Conservation (phyloP, 2,888 invertebrate genomes). For the Xanthostigma xanthostigma region DNA sequence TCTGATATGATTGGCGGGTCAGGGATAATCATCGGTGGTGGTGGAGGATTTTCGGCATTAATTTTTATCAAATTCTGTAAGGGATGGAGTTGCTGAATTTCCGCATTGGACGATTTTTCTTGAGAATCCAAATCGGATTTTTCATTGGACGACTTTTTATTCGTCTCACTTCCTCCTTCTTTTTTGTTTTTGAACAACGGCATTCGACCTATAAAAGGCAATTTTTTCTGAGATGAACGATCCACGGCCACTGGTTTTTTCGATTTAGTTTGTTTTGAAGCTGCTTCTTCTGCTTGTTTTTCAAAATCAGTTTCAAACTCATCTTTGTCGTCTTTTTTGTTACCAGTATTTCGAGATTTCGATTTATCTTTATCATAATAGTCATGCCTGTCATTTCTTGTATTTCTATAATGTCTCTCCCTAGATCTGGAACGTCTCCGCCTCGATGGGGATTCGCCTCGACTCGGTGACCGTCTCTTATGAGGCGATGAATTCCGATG, state of each 20-base stretch:
- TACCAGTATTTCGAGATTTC: constrained; percentile 4
- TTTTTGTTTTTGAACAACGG: constrained; percentile 55
- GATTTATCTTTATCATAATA: not conserved
- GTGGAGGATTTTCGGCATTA: constrained; percentile 4
- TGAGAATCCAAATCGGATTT: constrained; percentile 29
- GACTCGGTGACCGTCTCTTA: no score
- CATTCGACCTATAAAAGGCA: constrained; percentile 76
- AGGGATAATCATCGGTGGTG: constrained; percentile 21
- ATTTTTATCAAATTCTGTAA: not conserved
- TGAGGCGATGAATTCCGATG: constrained; percentile 1
- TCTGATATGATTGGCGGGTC: constrained; percentile 19
- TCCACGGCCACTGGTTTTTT: no score
- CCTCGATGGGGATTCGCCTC: no score
- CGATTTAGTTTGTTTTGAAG: no score
- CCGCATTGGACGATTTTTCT: constrained; percentile 38
- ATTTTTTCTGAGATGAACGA: constrained; percentile 41
- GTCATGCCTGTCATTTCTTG: no score
- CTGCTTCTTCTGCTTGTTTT: no score
- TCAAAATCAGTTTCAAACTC: not conserved
- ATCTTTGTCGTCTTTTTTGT: constrained; percentile 8
- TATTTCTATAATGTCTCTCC: no score
- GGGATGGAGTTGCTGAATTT: no score
- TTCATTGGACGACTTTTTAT: constrained; percentile 30
- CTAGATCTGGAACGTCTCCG: no score
- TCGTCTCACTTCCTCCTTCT: constrained; percentile 29